Conservation (phyloP, 2,888 invertebrate genomes). For the Sphaeridia pumilis region DNA sequence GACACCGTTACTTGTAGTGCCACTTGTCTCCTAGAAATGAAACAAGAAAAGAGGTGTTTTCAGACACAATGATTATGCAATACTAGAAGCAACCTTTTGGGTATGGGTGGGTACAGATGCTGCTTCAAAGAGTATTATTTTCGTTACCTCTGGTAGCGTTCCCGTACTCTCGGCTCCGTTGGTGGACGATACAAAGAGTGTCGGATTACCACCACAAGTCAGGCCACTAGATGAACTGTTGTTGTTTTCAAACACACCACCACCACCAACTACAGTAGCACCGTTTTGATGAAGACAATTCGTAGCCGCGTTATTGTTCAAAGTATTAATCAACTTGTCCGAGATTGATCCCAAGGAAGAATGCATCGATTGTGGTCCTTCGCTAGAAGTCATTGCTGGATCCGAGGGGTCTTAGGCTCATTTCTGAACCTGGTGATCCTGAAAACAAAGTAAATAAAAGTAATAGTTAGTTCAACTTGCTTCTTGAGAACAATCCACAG, state of each 20-base stretch:
- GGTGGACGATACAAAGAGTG: background rate
- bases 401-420: constrained; percentile 25
- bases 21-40: too few species aligned
- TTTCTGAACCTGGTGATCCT: constrained; percentile 33
- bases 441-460: constrained; percentile 18
- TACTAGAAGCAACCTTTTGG: too few species aligned
- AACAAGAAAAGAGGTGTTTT: too few species aligned
- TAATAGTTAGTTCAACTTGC: background rate
- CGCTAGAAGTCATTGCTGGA: constrained; percentile 36
- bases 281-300: background rate
- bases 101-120: too few species aligned
- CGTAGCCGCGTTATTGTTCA: constrained; percentile 12
- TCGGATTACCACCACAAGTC: background rate
- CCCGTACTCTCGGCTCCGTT: too few species aligned
- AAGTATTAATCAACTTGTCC: constrained; percentile 19
- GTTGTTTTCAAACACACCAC: constrained; percentile 8
- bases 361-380: constrained; percentile 34
- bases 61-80: too few species aligned
- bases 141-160: too few species aligned
- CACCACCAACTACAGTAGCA: background rate
- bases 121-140: too few species aligned
- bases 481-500: background rate
- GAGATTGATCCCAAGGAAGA: constrained; percentile 30
- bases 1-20: too few species aligned
- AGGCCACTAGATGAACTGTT: background rate